These are phyloP conservation scores for Hycleus phaleratus DNA, from an alignment of 1,140 invertebrate genomes.

Conservation along the genomic window DNA sequence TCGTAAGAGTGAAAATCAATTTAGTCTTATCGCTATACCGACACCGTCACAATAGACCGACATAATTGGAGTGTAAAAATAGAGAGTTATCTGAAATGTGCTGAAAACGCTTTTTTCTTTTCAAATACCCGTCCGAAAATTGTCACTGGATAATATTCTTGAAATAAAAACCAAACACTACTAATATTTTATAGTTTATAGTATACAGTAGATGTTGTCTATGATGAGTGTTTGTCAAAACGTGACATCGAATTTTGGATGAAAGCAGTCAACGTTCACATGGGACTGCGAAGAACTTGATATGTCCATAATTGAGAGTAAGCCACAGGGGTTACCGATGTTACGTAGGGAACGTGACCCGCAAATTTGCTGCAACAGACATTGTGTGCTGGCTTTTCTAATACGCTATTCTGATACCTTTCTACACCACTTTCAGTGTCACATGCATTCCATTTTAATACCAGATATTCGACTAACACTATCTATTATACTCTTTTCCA, in stretches of 20 bases:
- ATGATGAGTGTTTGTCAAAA: background rate
- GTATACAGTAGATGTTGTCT: too few species aligned
- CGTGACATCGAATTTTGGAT: background rate
- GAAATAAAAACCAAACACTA: slow-evolving; percentile 2
- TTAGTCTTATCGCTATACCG: slow-evolving; percentile 10
- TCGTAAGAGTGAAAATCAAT: slow-evolving; percentile 12
- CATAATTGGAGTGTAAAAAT: too few species aligned
- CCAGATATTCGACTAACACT: too few species aligned
- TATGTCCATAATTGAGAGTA: slow-evolving; percentile 24
- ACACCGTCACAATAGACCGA: slow-evolving; percentile 10
- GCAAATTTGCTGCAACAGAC: slow-evolving; percentile 22
- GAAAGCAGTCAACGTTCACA: slow-evolving; percentile 12
- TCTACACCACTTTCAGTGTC: slow-evolving; percentile 2
- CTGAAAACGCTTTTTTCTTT: slow-evolving; percentile 8
- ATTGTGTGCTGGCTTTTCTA: background rate
- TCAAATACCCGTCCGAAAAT: background rate
- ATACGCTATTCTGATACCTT: slow-evolving; percentile 6
- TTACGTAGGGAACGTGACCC: slow-evolving; percentile 21
- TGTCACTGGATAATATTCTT: background rate
- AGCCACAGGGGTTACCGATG: slow-evolving; percentile 23
- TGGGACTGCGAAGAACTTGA: slow-evolving; percentile 18
- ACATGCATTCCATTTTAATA: slow-evolving; percentile 2
- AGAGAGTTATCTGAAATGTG: slow-evolving; percentile 10
- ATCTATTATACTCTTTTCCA: too few species aligned
- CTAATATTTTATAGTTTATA: too few species aligned